Percentiles rank a stretch among this genome's conserved stretches.
These are phyloP conservation scores for Papilio aristodemus DNA, from an alignment of 1,140 invertebrate species.

Conservation along the genomic window DNA sequence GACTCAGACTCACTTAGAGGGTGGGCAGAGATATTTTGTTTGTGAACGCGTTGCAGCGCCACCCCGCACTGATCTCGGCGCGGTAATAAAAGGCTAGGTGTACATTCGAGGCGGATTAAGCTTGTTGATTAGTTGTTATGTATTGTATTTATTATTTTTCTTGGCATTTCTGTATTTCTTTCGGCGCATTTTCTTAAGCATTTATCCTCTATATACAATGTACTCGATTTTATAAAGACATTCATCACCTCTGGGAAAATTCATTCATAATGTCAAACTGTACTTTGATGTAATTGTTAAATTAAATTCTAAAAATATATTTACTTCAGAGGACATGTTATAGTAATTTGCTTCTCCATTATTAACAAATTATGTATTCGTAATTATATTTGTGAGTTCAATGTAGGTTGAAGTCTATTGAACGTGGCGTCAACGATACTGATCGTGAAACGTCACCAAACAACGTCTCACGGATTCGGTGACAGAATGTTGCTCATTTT, in stretches of 20 bases:
- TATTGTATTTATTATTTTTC: slow-evolving; percentile 35
- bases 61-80: not conserved
- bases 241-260: not conserved
- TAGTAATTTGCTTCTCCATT: not conserved
- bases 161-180: slow-evolving; percentile 43
- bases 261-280: slow-evolving; percentile 4
- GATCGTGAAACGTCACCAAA: slow-evolving; percentile 1
- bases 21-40: not conserved
- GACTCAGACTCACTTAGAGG: not conserved
- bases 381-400: slow-evolving; percentile 7
- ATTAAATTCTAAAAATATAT: slow-evolving; percentile 4
- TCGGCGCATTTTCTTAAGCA: slow-evolving; percentile 53
- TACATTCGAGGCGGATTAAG: slow-evolving; percentile 40
- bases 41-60: not conserved
- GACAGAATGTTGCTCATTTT: slow-evolving; percentile 71
- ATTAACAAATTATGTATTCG: slow-evolving; percentile 9
- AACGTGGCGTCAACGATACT: slow-evolving; percentile 40
- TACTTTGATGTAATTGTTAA: slow-evolving; percentile 39
- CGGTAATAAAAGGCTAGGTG: slow-evolving; percentile 36
- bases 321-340: slow-evolving; percentile 1
- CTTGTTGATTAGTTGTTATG: slow-evolving; percentile 73
- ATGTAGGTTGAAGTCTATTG: slow-evolving; percentile 10
- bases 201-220: slow-evolving; percentile 38
- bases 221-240: slow-evolving; percentile 5
- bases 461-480: slow-evolving; percentile 51